Base-by-base conservation (phyloP, 2,797 vertebrate genomes). In the Potorous gilbertii region DNA sequence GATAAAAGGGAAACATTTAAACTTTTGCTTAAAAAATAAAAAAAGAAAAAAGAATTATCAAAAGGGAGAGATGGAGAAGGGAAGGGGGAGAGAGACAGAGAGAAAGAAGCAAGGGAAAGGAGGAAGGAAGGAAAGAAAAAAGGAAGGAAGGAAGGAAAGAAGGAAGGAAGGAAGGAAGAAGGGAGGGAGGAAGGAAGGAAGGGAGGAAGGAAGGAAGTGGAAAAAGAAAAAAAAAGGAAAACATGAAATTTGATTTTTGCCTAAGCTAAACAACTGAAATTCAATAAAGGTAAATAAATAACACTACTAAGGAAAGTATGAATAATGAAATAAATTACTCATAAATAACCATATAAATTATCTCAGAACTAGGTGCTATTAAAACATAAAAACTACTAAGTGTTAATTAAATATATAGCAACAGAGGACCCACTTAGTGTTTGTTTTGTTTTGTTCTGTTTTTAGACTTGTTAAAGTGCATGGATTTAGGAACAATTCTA, bases 241-340 rank as follows among this genome's bases (percentile, higher is more conserved):
- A 2, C 62, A n/a, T 74, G 62, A 40, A 16, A 74, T 40, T n/a
- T 74, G 34, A n/a, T 18, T 74, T 74, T 74, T 74, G 14, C 34
- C n/a, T 74, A 40, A 5, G 2, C 4, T 74, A 74, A 16, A 34
- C 50, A 93, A 89, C 28, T 18, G 59, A 81, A 92, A 91, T 95
- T 94, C 62, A 92, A 92, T 62, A 57, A 57, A 94, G 90, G 24
- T 55, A 13, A 40, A 91, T 16, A 91, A 56, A 56, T 46, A 31
- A 4, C 28, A 56, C 34, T 91, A n/a, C 62, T 18, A n/a, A 74
- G 34, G 62, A 74, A 74, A 40, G 34, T 14, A 40, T 18, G 8
- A 2, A 28, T 18, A 74, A 74, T n/a, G 34, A 74, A 74, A 74
- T 40, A 40, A 40, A 74, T 18, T 40, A 74, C 16, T 74, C 16